Evolutionary conservation across 1,140 invertebrate genomes (phyloP), one percentile per base, ranked within the genome.

Genomic region (Popillia japonica): DNA sequence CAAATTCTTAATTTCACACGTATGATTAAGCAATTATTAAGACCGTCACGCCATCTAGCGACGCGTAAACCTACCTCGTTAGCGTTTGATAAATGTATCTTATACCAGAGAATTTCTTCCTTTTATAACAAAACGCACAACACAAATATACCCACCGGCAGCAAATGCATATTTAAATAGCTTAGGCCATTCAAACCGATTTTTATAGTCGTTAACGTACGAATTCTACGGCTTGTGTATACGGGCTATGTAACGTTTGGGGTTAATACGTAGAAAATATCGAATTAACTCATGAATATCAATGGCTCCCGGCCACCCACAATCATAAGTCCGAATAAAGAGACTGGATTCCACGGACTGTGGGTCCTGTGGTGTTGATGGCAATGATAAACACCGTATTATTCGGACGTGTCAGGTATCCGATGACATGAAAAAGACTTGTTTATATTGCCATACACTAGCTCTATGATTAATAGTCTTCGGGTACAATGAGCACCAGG

Each of bases 381-480:
- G 85, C 85, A 83, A 79, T 86, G 85, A 86, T 86, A 86, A 86
- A 86, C 84, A 86, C 80, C 82, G 84, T 81, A 86, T 86, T 86
- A 86, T 86, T 84, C 83, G 79, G 81, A 84, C 81, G 80, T 82
- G 84, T 85, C 85, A 86, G 85, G 85, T 86, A 86, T 86, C 85
- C 86, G 85, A 86, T 86, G 86, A 86, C 86, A 85, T 86, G 84
- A 86, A 86, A 86, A 86, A 84, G 85, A 84, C 84, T 85, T 86
- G 86, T 86, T 86, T 86, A 86, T 86, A 86, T 84, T 84, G 82
- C 82, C 79, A 81, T 82, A 82, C 81, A 84, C 81, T 81, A 81
- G 80, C 78, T 81, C 79, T 84, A 86, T 85, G 85, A 86, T 86
- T 86, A 85, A 85, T 85, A 83, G 82, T 78, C 73, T 23, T 42